Conservation (phyloP, 2,113 vertebrate genomes). For the Galeopterus variegatus region DNA sequence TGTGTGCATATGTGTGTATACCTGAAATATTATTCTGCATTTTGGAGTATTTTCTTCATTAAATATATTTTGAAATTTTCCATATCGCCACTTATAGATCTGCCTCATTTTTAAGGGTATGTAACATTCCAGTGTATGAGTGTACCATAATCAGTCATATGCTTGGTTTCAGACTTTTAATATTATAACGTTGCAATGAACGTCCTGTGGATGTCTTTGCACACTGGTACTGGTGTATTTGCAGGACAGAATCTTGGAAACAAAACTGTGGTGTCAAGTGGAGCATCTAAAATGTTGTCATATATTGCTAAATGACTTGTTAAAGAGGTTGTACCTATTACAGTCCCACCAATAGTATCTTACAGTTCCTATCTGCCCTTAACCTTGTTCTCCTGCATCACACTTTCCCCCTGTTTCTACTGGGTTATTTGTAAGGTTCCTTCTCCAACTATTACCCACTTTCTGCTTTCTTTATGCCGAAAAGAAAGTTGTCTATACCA, state of each 20-base stretch:
- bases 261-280: background rate
- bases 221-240: background rate
- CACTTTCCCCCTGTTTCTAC: background rate
- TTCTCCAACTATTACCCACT: background rate
- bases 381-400: background rate
- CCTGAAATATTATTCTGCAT: slow-evolving; percentile 3
- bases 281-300: background rate
- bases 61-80: background rate
- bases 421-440: background rate
- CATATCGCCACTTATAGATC: background rate
- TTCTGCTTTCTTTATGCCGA: background rate
- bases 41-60: background rate
- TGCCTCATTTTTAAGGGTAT: background rate
- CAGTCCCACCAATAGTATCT: background rate
- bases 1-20: background rate
- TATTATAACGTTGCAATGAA: background rate
- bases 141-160: background rate
- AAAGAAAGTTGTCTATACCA: background rate
- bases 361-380: background rate
- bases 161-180: background rate
- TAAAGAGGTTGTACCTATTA: background rate
- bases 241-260: background rate
- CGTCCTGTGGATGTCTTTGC: background rate
- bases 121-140: background rate
- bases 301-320: background rate